Conservation (phyloP, 1,140 invertebrate species). For the Tetramorium alpestre region DNA sequence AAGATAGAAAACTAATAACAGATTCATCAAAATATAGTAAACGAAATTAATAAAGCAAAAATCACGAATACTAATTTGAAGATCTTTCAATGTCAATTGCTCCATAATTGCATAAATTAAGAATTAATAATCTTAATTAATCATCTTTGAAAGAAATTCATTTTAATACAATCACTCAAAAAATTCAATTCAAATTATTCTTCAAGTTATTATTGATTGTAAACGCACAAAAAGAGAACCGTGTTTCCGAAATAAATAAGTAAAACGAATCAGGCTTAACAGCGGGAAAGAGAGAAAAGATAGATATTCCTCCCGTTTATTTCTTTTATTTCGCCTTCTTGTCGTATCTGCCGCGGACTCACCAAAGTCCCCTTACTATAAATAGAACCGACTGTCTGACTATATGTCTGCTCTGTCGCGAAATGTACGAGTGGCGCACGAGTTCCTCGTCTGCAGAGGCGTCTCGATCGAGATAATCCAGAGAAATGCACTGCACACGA, state of each 20-base stretch:
- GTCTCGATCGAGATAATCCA: conserved; percentile 68
- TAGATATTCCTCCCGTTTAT: background rate
- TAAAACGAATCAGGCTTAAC: conserved; percentile 49
- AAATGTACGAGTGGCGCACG: conserved; percentile 65
- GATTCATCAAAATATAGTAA: background rate
- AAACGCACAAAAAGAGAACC: background rate
- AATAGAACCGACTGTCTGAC: conserved; percentile 75
- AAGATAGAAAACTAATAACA: background rate
- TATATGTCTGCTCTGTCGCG: conserved; percentile 75
- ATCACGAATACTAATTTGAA: background rate
- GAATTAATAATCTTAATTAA: too few relatives aligned
- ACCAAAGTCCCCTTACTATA: conserved; percentile 63
- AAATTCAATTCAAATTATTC: background rate
- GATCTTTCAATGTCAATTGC: background rate
- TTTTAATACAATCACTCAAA: background rate
- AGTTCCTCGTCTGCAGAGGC: conserved; percentile 70
- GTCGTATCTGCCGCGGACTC: conserved; percentile 23
- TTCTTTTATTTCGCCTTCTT: conserved; percentile 29
- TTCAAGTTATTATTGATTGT: background rate
- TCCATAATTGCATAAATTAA: background rate
- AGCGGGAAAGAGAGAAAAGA: background rate
- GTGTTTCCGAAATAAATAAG: background rate
- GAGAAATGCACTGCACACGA: conserved; percentile 23
- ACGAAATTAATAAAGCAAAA: background rate
- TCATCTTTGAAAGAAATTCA: background rate